Evolutionary conservation across 1,140 invertebrate species (phyloP), one percentile per base, ranked within the genome.

Genomic region (Aphelenchoides fujianensis): DNA sequence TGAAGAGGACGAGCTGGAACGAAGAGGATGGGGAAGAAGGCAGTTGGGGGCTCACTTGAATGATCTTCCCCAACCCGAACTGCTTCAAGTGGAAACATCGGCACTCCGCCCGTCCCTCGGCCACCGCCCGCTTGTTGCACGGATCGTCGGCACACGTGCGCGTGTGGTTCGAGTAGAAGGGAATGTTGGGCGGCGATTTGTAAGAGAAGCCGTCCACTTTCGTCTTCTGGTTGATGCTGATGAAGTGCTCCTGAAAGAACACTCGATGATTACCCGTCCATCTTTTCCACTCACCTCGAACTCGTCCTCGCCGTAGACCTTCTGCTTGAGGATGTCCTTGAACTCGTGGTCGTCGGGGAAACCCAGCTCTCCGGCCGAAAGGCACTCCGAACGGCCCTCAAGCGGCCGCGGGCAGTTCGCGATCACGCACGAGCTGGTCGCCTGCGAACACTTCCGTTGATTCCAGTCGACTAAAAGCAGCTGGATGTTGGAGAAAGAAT

Each of bases 151-250:
- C 31, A 35, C 63, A 66, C 53, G 63, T 19, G 23, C 31, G 9
- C 12, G 31, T 32, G 28, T 66, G 1, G 27, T 35, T 37, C 12
- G 16, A 19, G 36, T 36, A 66, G 31, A 19, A 34, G 1, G 63
- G 63, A n/a, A 66, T 66, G n/a, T 34, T 1, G 12, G 16, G 12
- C 23, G 63, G 63, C 7, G 63, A 16, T n/a, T 36, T 66, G 63
- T 66, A 66, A 31, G 32, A 19, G 34, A n/a, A 66, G 12, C 63
- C 63, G 36, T 66, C 63, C 28, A 66, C 63, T 66, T 37, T 37
- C 30, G 63, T 66, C 7, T 19, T 36, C 16, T 34, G 32, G 31
- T 66, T 66, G 12, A 66, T 12, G n/a, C 32, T 36, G 32, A 66
- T 66, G 31, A 66, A 66, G 34, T 66, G 63, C 53, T 66, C 63